Percentiles rank a stretch among this genome's conserved stretches.
Conservation (phyloP, 37 sponge, comb jelly and placozoan species). For the Hexactinellida sp. region DNA sequence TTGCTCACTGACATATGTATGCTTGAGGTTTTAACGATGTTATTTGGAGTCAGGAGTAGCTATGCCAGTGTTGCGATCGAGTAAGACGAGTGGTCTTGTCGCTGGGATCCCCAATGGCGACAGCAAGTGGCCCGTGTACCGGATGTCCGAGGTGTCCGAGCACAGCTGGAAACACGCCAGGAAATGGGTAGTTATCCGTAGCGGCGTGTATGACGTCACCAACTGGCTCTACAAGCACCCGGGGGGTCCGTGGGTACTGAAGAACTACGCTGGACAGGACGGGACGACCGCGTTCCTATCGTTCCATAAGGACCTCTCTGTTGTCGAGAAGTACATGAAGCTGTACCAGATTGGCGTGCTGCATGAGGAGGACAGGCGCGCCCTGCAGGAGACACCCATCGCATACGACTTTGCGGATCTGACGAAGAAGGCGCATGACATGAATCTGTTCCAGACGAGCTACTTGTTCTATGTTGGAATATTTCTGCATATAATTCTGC, state of each 20-base stretch:
- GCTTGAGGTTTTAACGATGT: too few relatives aligned
- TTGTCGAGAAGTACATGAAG: constrained; percentile 36
- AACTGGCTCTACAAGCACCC: constrained; percentile 52
- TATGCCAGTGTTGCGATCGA: neutral
- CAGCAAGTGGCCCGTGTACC: neutral
- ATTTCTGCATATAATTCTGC: constrained; percentile 32
- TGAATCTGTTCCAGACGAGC: constrained; percentile 42
- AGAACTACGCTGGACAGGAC: constrained; percentile 65
- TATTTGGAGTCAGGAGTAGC: too few relatives aligned
- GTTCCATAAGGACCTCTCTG: constrained; percentile 47
- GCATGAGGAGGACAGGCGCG: constrained; percentile 27
- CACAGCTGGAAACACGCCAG: constrained; percentile 40
- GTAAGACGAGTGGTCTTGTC: neutral
- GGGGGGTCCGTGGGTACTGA: constrained; percentile 36
- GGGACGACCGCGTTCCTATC: constrained; percentile 54
- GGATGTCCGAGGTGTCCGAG: constrained; percentile 32
- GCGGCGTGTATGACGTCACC: constrained; percentile 62
- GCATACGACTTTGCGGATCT: neutral
- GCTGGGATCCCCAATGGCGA: neutral
- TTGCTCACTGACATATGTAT: too few relatives aligned
- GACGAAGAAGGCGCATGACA: neutral
- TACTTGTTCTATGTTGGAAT: constrained; percentile 31
- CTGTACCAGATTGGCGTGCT: constrained; percentile 38
- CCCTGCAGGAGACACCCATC: constrained; percentile 18
- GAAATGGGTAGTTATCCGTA: constrained; percentile 48